phyloP scores from a whole-genome alignment of 2,113 vertebrate species.

The Rhea pennata region DNA sequence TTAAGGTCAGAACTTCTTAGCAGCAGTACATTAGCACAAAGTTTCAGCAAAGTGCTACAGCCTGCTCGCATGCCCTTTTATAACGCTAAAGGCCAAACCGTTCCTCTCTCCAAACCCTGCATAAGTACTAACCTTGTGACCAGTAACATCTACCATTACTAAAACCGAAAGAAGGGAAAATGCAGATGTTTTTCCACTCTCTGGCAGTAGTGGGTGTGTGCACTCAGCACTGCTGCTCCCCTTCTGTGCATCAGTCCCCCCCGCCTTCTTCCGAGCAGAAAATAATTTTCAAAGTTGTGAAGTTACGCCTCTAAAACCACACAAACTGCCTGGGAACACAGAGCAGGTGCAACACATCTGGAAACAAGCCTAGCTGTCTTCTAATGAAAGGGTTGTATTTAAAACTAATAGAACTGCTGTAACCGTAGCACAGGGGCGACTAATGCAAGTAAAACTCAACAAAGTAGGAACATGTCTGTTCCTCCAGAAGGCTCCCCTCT shows the following conservation, averaged over 20 bases:
- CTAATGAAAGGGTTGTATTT: background rate
- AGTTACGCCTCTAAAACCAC: background rate
- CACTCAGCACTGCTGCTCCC: background rate
- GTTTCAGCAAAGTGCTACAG: background rate
- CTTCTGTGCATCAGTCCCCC: background rate
- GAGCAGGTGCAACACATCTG: background rate
- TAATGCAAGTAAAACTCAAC: background rate
- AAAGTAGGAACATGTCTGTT: rapidly evolving
- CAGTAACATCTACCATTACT: background rate
- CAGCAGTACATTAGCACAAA: rapidly evolving
- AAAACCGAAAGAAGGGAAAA: background rate
- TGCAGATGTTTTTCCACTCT: background rate
- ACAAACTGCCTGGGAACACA: background rate
- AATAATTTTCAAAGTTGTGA: background rate
- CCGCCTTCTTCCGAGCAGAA: background rate
- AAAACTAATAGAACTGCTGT: background rate
- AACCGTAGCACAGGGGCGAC: background rate
- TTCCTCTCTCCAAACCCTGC: background rate
- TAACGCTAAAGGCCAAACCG: background rate
- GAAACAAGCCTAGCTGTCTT: background rate
- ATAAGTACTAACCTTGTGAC: background rate
- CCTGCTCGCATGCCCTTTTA: background rate
- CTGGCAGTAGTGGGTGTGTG: background rate
- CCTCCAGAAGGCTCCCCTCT: background rate
- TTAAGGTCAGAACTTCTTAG: background rate